phyloP scores from a whole-genome alignment of 2,888 invertebrate species.

The Xylophagus ater region DNA sequence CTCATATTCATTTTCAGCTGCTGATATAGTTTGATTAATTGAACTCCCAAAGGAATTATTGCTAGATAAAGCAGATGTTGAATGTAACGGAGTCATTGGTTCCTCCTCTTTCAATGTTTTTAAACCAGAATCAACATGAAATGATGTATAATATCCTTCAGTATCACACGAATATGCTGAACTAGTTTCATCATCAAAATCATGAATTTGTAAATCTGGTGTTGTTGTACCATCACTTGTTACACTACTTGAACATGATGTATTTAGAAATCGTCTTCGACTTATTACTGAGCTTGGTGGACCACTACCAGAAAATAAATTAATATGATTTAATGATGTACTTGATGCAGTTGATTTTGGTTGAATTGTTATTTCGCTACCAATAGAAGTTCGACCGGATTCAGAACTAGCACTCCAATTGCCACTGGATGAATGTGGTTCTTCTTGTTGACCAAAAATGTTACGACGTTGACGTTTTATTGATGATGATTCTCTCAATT shows the following conservation, averaged over 20 bases:
- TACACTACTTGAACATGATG: slow-evolving; percentile 70
- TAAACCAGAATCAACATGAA: slow-evolving; percentile 91
- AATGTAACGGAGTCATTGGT: slow-evolving; percentile 61
- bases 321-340: slow-evolving; percentile 51
- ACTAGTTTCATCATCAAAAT: slow-evolving; percentile 77
- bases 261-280: slow-evolving; percentile 54
- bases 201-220: slow-evolving; percentile 64
- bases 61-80: slow-evolving; percentile 49
- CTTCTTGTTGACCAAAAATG: slow-evolving; percentile 54
- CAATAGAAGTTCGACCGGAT: slow-evolving; percentile 74
- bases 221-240: slow-evolving; percentile 78
- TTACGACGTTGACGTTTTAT: slow-evolving; percentile 58
- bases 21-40: slow-evolving; percentile 56
- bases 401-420: slow-evolving; percentile 93
- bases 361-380: slow-evolving; percentile 63
- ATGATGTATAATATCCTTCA: slow-evolving; percentile 95
- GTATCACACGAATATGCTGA: slow-evolving; percentile 93
- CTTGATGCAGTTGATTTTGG: slow-evolving; percentile 62
- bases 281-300: slow-evolving; percentile 61
- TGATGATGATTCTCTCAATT: slow-evolving; percentile 62
- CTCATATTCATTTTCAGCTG: slow-evolving; percentile 81
- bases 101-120: slow-evolving; percentile 72
- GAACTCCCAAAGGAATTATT: slow-evolving; percentile 58
- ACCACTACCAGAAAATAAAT: slow-evolving; percentile 41
- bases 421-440: slow-evolving; percentile 81